Conservation (phyloP, 2,113 vertebrate genomes). For the Potamarius usumacintae region DNA sequence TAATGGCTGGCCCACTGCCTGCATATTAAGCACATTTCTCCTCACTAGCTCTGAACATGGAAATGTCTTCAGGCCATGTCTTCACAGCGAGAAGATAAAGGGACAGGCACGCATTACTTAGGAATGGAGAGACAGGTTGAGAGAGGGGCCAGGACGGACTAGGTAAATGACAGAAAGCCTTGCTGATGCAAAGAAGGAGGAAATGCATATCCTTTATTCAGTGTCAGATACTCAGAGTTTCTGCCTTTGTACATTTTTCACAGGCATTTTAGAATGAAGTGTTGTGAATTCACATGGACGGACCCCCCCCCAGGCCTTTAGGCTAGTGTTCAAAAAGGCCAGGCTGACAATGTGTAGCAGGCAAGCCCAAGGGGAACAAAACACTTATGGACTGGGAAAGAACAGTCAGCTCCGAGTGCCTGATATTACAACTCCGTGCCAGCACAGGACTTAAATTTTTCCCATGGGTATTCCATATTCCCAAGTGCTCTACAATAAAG, state of each 20-base stretch:
- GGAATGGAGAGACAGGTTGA: conserved; percentile 26
- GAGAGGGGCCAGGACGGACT: conserved; percentile 6
- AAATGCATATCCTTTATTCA: conserved; percentile 37
- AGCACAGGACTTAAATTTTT: neutral
- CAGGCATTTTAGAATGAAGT: conserved; percentile 29
- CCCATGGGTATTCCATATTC: neutral
- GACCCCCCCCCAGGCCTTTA: conserved; percentile 3
- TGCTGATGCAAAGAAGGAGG: conserved; percentile 35
- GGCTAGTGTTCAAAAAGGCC: conserved; percentile 14
- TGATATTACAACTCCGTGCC: conserved; percentile 1
- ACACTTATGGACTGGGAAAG: conserved; percentile 11
- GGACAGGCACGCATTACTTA: conserved; percentile 39
- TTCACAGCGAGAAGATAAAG: conserved; percentile 45
- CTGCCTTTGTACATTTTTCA: conserved; percentile 28
- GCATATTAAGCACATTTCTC: conserved; percentile 56
- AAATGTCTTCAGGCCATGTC: conserved; percentile 44
- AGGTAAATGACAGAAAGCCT: conserved; percentile 30
- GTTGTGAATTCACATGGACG: conserved; percentile 17
- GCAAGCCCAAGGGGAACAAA: conserved; percentile 22
- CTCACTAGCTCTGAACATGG: conserved; percentile 32
- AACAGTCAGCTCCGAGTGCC: neutral
- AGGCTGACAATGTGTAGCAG: conserved; percentile 4
- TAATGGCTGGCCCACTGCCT: conserved; percentile 49
- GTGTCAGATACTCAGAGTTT: conserved; percentile 12
- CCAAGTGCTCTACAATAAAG: neutral